These are phyloP conservation scores for Aporophyla lueneburgensis DNA, from an alignment of 2,888 invertebrate genomes.

Conservation along the genomic window DNA sequence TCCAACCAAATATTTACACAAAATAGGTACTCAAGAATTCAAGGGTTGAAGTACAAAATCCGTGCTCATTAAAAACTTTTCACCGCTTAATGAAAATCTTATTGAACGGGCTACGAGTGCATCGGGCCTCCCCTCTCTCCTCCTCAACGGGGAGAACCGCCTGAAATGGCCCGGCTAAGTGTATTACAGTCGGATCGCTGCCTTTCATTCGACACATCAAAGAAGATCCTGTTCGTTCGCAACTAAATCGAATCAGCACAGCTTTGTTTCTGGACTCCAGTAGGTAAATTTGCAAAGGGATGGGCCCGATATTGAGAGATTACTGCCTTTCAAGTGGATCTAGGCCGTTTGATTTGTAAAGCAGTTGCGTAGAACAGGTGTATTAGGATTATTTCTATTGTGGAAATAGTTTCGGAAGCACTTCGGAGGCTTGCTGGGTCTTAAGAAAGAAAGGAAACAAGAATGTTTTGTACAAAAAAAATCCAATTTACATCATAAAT, in stretches of 20 bases:
- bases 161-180: constrained; percentile 89
- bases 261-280: constrained; percentile 87
- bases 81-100: constrained; percentile 90
- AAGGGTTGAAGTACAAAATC: constrained; percentile 81
- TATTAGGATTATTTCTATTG: constrained; percentile 53
- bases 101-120: constrained; percentile 86
- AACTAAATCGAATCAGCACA: constrained; percentile 88
- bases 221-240: constrained; percentile 87
- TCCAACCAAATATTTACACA: constrained; percentile 58
- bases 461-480: neutral
- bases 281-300: constrained; percentile 81
- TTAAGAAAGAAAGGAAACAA: neutral
- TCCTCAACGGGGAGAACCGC: constrained; percentile 69
- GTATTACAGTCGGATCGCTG: constrained; percentile 90
- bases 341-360: constrained; percentile 60
- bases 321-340: constrained; percentile 62
- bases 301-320: constrained; percentile 69
- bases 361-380: constrained; percentile 40
- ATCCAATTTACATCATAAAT: constrained; percentile 23
- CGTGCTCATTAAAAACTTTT: constrained; percentile 89
- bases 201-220: constrained; percentile 91
- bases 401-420: constrained; percentile 21
- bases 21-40: constrained; percentile 67
- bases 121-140: constrained; percentile 67
- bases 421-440: constrained; percentile 12